These are phyloP conservation scores for Epinephelus fuscoguttatus DNA, from an alignment of 2,113 vertebrate genomes.

Conservation along the genomic window DNA sequence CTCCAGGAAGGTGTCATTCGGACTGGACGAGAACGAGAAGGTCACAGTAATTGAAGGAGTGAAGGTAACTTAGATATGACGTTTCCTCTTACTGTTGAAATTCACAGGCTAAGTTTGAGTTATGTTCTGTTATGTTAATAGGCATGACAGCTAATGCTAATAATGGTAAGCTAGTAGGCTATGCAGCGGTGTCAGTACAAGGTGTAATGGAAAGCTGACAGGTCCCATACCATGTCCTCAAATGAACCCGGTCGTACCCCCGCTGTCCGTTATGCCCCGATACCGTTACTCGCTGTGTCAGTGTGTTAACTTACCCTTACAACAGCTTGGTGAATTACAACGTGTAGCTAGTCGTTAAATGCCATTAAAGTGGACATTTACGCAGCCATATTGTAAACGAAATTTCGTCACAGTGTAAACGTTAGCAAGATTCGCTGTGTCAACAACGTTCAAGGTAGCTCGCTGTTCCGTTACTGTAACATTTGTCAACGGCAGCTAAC, in stretches of 20 bases:
- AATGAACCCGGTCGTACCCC: conserved; percentile 46
- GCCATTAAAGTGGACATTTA: background rate
- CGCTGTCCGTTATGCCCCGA: too few relatives aligned
- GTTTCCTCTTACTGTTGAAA: background rate
- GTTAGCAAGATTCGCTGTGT: background rate
- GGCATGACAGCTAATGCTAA: background rate
- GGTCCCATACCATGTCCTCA: conserved; percentile 53
- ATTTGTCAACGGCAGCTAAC: too few relatives aligned
- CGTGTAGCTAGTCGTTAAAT: background rate
- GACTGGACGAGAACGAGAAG: conserved; percentile 90
- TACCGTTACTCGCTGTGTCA: background rate
- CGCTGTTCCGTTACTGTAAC: too few relatives aligned
- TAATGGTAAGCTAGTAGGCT: background rate
- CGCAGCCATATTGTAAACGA: too few relatives aligned
- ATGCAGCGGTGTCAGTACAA: background rate
- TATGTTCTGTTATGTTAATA: background rate
- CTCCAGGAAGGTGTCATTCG: conserved; percentile 90
- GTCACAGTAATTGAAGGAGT: conserved; percentile 94
- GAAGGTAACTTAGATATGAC: conserved; percentile 82
- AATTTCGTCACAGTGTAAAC: too few relatives aligned
- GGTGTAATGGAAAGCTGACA: background rate
- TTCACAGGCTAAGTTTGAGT: background rate
- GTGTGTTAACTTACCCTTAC: background rate
- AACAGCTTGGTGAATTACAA: background rate
- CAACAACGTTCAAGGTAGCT: background rate